Conservation (phyloP, 2,797 vertebrate species). For the Salarias fasciatus region DNA sequence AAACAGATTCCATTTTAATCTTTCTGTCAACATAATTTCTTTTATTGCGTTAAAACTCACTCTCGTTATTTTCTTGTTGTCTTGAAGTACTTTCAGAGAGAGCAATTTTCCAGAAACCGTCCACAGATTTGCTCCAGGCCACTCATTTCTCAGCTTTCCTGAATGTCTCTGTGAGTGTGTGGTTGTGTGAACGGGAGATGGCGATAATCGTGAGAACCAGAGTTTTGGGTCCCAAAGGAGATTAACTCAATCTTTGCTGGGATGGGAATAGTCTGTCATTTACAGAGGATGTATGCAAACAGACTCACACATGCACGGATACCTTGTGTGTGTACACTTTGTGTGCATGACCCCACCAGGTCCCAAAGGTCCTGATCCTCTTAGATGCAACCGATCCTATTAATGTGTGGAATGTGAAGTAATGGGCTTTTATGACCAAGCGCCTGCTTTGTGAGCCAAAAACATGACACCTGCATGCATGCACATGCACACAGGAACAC, state of each 20-base stretch:
- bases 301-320: slow-evolving; percentile 15
- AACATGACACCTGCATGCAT: background rate
- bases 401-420: slow-evolving; percentile 62
- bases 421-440: slow-evolving; percentile 25
- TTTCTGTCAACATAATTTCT: background rate
- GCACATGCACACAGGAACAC: background rate
- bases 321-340: background rate
- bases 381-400: slow-evolving; percentile 59
- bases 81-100: background rate
- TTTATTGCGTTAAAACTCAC: too few relatives aligned
- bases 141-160: slow-evolving; percentile 4
- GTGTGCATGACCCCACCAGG: background rate
- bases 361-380: slow-evolving; percentile 50
- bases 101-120: background rate
- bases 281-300: slow-evolving; percentile 6
- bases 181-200: slow-evolving; percentile 17
- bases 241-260: slow-evolving; percentile 62
- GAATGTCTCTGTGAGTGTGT: slow-evolving; percentile 12
- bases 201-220: slow-evolving; percentile 60
- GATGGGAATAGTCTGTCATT: slow-evolving; percentile 47
- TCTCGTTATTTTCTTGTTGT: too few relatives aligned
- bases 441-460: background rate
- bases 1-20: too few relatives aligned
- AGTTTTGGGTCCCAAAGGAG: slow-evolving; percentile 59
- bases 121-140: background rate